A percentile compares a stretch with the other conserved stretches of the same genome.
These are phyloP conservation scores for Indicator indicator DNA, from an alignment of 2,113 vertebrate genomes.

Conservation along the genomic window DNA sequence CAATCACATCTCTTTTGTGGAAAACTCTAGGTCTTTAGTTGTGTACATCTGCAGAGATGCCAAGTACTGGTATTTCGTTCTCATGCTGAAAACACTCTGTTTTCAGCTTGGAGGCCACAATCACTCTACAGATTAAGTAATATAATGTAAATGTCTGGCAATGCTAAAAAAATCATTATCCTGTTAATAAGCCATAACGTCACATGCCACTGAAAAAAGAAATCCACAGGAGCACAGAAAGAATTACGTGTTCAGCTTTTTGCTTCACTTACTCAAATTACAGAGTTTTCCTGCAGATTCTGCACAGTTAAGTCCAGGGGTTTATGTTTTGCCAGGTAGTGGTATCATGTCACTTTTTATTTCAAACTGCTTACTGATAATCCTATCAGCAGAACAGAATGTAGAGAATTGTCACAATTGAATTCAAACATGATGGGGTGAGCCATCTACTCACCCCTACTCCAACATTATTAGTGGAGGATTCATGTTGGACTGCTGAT, in stretches of 20 bases:
- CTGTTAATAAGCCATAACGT: background rate
- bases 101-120: background rate
- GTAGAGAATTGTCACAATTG: background rate
- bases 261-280: background rate
- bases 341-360: background rate
- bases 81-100: background rate
- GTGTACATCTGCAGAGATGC: background rate
- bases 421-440: background rate
- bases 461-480: background rate
- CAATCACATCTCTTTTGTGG: conserved; percentile 29
- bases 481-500: conserved; percentile 1
- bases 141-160: background rate
- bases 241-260: background rate
- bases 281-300: background rate
- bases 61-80: background rate
- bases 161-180: background rate
- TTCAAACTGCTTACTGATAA: background rate
- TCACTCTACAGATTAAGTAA: background rate
- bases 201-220: background rate
- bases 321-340: background rate
- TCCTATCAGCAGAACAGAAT: background rate
- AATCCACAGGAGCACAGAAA: background rate
- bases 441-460: background rate
- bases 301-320: background rate
- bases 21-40: conserved; percentile 2